phyloP scores from a whole-genome alignment of 2,113 vertebrate genomes.

The Nothocercus nigrocapillus region DNA sequence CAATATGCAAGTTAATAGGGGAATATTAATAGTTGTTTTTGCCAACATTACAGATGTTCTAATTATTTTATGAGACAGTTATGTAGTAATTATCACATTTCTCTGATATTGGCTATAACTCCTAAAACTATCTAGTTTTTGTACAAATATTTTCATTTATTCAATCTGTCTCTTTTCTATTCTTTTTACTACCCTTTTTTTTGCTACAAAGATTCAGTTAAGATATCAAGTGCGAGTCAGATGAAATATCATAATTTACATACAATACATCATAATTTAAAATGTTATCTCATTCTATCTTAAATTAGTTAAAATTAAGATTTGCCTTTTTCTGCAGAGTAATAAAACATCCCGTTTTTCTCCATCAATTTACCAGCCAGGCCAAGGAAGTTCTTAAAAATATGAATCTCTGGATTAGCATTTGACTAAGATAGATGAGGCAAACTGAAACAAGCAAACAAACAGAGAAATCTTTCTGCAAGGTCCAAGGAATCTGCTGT shows the following conservation, averaged over 20 bases:
- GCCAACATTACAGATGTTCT: constrained; percentile 24
- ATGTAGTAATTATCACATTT: constrained; percentile 19
- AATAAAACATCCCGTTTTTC: constrained; percentile 12
- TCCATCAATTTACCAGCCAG: constrained; percentile 18
- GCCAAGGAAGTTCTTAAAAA: constrained; percentile 17
- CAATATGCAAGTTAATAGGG: neutral
- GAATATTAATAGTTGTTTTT: constrained; percentile 19
- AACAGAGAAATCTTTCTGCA: neutral
- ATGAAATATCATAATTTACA: constrained; percentile 31
- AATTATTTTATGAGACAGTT: constrained; percentile 13
- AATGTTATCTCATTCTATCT: constrained; percentile 36
- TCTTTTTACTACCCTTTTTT: constrained; percentile 47
- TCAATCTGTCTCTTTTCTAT: constrained; percentile 44
- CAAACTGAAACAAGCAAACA: neutral
- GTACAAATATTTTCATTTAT: constrained; percentile 21
- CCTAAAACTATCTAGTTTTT: neutral
- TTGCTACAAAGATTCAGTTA: constrained; percentile 62
- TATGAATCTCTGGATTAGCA: neutral
- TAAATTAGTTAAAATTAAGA: constrained; percentile 33
- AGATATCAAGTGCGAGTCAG: constrained; percentile 33
- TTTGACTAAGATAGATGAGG: constrained; percentile 22
- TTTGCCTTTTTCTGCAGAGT: constrained; percentile 37
- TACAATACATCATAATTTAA: constrained; percentile 3
- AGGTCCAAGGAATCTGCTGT: neutral
- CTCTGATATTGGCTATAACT: constrained; percentile 37